Evolutionary conservation across 2,113 vertebrate species (phyloP).

Genomic region (Circaetus cinerascens): DNA sequence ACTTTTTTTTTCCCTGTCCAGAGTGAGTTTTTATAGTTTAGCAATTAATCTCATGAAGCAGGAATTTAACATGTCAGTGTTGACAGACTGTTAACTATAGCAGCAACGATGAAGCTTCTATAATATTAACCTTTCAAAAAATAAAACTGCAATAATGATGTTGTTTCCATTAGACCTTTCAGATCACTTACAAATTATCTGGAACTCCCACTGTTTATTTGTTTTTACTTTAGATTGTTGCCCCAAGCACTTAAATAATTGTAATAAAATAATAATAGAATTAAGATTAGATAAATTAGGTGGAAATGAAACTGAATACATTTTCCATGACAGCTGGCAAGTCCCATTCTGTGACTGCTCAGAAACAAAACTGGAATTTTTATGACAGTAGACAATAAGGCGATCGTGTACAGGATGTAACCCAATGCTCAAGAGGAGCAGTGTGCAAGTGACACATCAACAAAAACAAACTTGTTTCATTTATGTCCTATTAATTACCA

Average conservation of each 20-base stretch:
- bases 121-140: slow-evolving; percentile 80
- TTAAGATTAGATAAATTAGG: slow-evolving; percentile 86
- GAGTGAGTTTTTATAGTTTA: slow-evolving; percentile 4
- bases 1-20: not conserved
- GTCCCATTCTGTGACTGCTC: slow-evolving; percentile 73
- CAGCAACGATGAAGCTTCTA: slow-evolving; percentile 20
- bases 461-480: slow-evolving; percentile 83
- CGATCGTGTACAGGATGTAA: slow-evolving; percentile 81
- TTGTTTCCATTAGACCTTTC: slow-evolving; percentile 80
- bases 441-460: slow-evolving; percentile 88
- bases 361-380: slow-evolving; percentile 73
- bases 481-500: slow-evolving; percentile 82
- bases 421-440: slow-evolving; percentile 78
- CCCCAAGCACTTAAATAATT: slow-evolving; percentile 83
- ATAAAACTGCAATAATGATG: slow-evolving; percentile 76
- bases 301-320: slow-evolving; percentile 82
- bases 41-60: slow-evolving; percentile 18
- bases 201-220: slow-evolving; percentile 83
- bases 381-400: slow-evolving; percentile 83
- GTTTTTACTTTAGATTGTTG: slow-evolving; percentile 83
- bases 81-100: slow-evolving; percentile 21
- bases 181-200: slow-evolving; percentile 81
- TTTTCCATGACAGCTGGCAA: slow-evolving; percentile 87
- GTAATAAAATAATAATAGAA: slow-evolving; percentile 83
- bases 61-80: slow-evolving; percentile 3